Evolutionary conservation across 2,797 vertebrate genomes (phyloP), one percentile per base, ranked within the genome.

Genomic region (Leptatherina wallacei): DNA sequence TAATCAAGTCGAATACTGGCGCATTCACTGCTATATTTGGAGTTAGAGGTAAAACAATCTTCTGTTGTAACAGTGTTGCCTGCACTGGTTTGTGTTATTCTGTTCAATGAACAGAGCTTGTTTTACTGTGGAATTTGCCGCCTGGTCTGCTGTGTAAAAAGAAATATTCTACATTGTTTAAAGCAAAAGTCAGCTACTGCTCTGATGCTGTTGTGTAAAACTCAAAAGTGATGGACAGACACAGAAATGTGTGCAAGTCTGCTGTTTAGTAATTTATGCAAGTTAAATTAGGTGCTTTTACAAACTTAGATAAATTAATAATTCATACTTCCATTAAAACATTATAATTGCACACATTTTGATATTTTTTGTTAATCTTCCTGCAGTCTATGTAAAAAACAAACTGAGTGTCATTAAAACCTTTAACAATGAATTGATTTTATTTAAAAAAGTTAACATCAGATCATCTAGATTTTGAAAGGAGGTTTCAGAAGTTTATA

Each of bases 1-100:
- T 80, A 68, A 79, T 73, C 36, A 47, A 67, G 47, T 63, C 73
- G 58, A 81, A 77, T 82, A 83, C 71, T 81, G 57, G 56, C 76
- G 69, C 36, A 36, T 60, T 74, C 61, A 66, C 35, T 70, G 62
- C 59, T 81, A 49, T 56, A 40, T 77, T 64, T 77, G 55, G 65
- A 66, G 55, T 7, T 13, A 27, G 11, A 56, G 20, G 29, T 18
- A 29, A 29, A 35, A 20, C 36, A 27, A 9, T 32, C 27, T 22
- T 32, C 24, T n/a, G 35, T 22, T 30, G 35, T 55, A 55, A 65
- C 51, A 40, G 32, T 5, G 32, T 32, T n/a, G 18, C 20, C 27
- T 36, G 0, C 32, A 22, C 20, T 2, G 6, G 14, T 73, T 49
- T 42, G 33, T 6, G 29, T 27, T 27, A 16, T 61, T 67, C 4